These are phyloP conservation scores for Clepsis dumicolana DNA, from an alignment of 2,888 invertebrate genomes.

Conservation along the genomic window DNA sequence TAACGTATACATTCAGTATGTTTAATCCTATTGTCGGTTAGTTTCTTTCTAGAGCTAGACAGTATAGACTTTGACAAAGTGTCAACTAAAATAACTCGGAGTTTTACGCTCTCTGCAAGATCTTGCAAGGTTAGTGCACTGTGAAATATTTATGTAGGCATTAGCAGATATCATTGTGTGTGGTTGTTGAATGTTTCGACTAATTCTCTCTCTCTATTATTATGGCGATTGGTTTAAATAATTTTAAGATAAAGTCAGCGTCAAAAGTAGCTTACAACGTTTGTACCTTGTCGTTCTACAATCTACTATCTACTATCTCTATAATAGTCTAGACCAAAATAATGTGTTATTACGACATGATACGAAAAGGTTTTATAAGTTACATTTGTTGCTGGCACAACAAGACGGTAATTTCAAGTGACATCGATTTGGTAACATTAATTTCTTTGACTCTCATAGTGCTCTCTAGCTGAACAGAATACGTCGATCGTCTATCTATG, in stretches of 20 bases:
- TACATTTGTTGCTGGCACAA: no score
- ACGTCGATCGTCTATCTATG: no score
- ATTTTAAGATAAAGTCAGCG: no score
- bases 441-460: background rate
- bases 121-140: conserved; percentile 9
- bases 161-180: conserved; percentile 24
- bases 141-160: conserved; percentile 13
- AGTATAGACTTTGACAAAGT: conserved; percentile 15
- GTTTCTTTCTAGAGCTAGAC: background rate
- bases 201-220: background rate
- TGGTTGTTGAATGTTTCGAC: conserved; percentile 7
- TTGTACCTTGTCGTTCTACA: no score
- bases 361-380: no score
- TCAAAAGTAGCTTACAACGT: no score
- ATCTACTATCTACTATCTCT: no score
- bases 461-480: no score
- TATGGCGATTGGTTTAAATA: background rate
- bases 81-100: conserved; percentile 15
- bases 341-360: no score
- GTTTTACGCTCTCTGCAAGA: conserved; percentile 28
- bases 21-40: background rate
- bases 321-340: no score
- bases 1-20: no score
- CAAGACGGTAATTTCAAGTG: background rate
- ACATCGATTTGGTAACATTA: background rate